Evolutionary conservation across 2,113 vertebrate species (phyloP), one percentile per base, ranked within the genome.

Genomic region (Xyliphius kryptos): DNA sequence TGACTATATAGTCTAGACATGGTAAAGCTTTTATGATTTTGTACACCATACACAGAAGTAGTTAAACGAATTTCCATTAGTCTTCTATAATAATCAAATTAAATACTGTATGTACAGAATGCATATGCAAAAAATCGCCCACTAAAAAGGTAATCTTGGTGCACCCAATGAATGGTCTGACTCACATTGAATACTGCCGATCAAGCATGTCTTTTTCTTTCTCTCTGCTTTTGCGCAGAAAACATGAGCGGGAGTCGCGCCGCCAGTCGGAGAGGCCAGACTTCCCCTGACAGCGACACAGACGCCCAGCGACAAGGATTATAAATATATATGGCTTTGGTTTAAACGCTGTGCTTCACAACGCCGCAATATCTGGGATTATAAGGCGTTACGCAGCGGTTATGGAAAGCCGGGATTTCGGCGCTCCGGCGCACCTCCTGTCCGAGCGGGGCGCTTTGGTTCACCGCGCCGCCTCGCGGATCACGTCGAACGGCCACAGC

Each of bases 391-490:
- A 73, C 81, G 78, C 71, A 72, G 73, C 78, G 78, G 77, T 73
- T n/a, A 96, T 97, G 94, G 94, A 97, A 86, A 91, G 92, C 87
- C 91, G 92, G 80, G 94, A 97, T 76, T 96, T 96, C 70, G 88
- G 91, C 47, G 87, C 93, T 76, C 92, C 92, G 82, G 91, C 93
- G 73, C 92, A 93, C 83, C 90, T 97, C 76, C 85, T 96, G 17
- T 86, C 92, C 21, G 92, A 95, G 82, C 90, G 92, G 79, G 90
- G 90, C 80, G 85, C 89, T 74, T 78, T 92, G 77, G 91, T 91
- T 76, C 94, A 94, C 78, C 91, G 92, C 77, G 83, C 89, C 82
- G 79, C 91, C 59, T 90, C 91, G 72, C 86, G 91, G 70, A 90
- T 90, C 82, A 85, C 91, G 72, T 88, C 91, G 40, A 85, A 88